These are phyloP conservation scores for Hypomecis punctinalis DNA, from an alignment of 2,888 invertebrate genomes.

Conservation along the genomic window DNA sequence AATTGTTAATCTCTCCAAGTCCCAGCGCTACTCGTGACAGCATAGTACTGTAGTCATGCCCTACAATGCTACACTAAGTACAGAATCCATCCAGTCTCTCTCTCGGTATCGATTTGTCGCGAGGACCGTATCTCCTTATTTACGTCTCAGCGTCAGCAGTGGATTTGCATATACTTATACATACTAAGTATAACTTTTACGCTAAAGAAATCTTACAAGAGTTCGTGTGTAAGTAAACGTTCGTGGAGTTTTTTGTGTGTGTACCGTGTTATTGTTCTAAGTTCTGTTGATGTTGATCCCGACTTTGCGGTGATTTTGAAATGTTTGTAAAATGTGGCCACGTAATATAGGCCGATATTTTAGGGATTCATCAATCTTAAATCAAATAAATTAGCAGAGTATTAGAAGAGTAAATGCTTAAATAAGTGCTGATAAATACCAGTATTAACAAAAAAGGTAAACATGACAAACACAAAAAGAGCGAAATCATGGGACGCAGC, in stretches of 20 bases:
- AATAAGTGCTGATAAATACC: too few species aligned
- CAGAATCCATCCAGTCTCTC: constrained; percentile 28
- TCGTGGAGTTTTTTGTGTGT: not conserved
- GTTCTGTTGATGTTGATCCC: not conserved
- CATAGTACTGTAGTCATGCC: not conserved
- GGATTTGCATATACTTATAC: constrained; percentile 35
- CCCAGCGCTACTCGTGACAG: too few species aligned
- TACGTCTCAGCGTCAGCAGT: constrained; percentile 37
- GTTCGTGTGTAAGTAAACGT: constrained; percentile 5
- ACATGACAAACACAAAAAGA: too few species aligned
- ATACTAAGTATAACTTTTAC: constrained; percentile 16
- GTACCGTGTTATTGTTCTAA: not conserved
- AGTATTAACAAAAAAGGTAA: too few species aligned
- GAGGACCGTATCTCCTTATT: constrained; percentile 40
- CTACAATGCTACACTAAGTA: constrained; percentile 31
- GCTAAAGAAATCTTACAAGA: constrained; percentile 17
- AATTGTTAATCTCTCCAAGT: too few species aligned
- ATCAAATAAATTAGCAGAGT: too few species aligned
- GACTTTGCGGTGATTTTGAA: not conserved
- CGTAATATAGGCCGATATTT: too few species aligned
- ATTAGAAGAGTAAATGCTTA: too few species aligned
- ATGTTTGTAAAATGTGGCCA: not conserved
- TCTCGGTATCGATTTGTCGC: constrained; percentile 47
- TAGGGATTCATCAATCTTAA: too few species aligned
- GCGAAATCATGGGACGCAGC: too few species aligned